phyloP scores from a whole-genome alignment of 2,888 invertebrate species.

The Pyrrhia umbra region DNA sequence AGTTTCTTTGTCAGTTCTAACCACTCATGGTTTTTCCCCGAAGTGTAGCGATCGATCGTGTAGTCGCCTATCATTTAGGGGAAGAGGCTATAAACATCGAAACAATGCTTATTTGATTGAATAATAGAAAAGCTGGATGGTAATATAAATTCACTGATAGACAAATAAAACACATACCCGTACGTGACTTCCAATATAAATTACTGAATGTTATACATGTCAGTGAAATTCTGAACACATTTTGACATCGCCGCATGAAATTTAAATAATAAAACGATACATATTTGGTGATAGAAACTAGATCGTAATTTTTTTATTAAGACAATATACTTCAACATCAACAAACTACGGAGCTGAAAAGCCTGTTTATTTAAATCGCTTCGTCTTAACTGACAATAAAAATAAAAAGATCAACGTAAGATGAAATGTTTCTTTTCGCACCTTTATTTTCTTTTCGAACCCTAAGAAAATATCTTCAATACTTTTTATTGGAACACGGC shows the following conservation, averaged over 20 bases:
- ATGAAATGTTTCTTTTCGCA: slow-evolving; percentile 49
- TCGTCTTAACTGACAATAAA: slow-evolving; percentile 54
- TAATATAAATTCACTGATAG: slow-evolving; percentile 58
- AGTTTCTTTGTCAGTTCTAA: slow-evolving; percentile 56
- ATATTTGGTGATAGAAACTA: slow-evolving; percentile 40
- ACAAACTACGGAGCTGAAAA: slow-evolving; percentile 24
- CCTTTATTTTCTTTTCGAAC: slow-evolving; percentile 43
- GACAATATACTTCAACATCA: slow-evolving; percentile 36
- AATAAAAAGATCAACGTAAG: slow-evolving; percentile 56
- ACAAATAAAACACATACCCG: slow-evolving; percentile 63
- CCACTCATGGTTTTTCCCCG: slow-evolving; percentile 82
- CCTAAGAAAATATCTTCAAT: slow-evolving; percentile 47
- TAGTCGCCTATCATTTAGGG: slow-evolving; percentile 77
- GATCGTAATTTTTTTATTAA: slow-evolving; percentile 46
- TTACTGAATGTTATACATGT: slow-evolving; percentile 46
- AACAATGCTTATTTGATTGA: slow-evolving; percentile 79
- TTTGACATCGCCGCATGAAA: slow-evolving; percentile 20
- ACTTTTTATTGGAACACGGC: slow-evolving; percentile 49
- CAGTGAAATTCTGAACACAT: slow-evolving; percentile 28
- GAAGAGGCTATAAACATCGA: slow-evolving; percentile 78
- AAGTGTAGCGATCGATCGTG: slow-evolving; percentile 76
- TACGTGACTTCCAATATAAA: slow-evolving; percentile 66
- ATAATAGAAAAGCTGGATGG: slow-evolving; percentile 75
- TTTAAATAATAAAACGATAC: slow-evolving; percentile 21
- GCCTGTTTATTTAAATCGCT: slow-evolving; percentile 40